Conservation (phyloP, 2,113 vertebrate species). For the Calidris pugnax region DNA sequence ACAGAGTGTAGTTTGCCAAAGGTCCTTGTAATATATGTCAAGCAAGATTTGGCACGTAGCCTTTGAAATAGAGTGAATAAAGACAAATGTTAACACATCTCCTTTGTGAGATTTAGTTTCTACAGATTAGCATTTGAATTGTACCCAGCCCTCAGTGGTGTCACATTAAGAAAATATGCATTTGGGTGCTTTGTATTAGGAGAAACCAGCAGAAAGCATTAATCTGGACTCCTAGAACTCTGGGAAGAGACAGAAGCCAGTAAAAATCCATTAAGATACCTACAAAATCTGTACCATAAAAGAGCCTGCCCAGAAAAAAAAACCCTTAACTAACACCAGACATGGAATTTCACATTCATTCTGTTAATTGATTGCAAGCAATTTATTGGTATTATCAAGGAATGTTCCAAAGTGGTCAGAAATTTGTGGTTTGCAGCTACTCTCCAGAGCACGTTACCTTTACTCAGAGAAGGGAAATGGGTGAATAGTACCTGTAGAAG, state of each 20-base stretch:
- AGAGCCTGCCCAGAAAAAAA: background rate
- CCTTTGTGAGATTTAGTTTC: background rate
- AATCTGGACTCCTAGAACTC: background rate
- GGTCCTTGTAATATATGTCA: background rate
- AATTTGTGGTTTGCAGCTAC: background rate
- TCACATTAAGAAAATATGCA: background rate
- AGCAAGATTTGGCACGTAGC: background rate
- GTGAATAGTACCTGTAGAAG: background rate
- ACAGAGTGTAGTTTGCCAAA: background rate
- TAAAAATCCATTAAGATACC: background rate
- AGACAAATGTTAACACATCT: background rate
- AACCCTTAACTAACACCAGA: background rate
- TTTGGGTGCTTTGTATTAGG: background rate
- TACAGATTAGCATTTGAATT: background rate
- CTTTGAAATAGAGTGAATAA: background rate
- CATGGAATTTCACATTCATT: fast-evolving
- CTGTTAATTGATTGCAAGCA: background rate
- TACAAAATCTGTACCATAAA: background rate
- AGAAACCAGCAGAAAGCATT: background rate
- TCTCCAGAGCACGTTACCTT: fast-evolving
- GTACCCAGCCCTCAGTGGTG: background rate
- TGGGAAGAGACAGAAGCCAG: background rate
- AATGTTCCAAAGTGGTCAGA: background rate
- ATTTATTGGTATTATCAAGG: background rate
- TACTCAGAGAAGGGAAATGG: background rate